phyloP scores from a whole-genome alignment of 2,797 vertebrate genomes.

The Microchirus variegatus region DNA sequence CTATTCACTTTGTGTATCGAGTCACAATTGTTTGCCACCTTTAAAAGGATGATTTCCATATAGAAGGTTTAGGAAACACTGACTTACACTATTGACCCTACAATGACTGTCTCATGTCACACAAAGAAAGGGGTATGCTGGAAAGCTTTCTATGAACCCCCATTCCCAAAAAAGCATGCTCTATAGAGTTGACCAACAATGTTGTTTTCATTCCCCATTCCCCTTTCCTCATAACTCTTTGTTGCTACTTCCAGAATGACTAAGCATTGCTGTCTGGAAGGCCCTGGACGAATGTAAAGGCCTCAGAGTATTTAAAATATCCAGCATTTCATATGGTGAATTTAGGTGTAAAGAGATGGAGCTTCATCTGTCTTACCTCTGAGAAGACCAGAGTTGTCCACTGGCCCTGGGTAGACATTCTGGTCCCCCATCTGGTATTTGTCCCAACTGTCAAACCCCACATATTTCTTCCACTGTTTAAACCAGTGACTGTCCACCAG shows the following conservation, averaged over 20 bases:
- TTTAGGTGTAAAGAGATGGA: not conserved
- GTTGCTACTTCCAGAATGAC: slow-evolving; percentile 60
- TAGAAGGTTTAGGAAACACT: too few species aligned
- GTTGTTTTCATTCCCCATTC: slow-evolving; percentile 48
- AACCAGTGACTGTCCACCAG: slow-evolving; percentile 99
- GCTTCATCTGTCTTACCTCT: slow-evolving; percentile 82
- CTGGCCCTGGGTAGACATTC: slow-evolving; percentile 96
- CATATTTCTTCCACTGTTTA: slow-evolving; percentile 99
- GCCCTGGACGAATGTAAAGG: not conserved
- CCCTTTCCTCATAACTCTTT: slow-evolving; percentile 43
- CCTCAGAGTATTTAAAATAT: not conserved
- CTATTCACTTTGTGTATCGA: too few species aligned
- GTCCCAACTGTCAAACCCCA: slow-evolving; percentile 99
- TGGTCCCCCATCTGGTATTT: slow-evolving; percentile 99
- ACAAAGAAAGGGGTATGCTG: slow-evolving; percentile 47
- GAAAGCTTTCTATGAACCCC: slow-evolving; percentile 60
- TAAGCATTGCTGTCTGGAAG: not conserved
- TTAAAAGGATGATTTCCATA: too few species aligned
- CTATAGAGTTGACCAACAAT: slow-evolving; percentile 37
- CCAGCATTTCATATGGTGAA: not conserved
- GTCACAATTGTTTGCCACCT: too few species aligned
- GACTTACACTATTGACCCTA: slow-evolving; percentile 4
- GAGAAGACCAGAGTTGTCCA: slow-evolving; percentile 97
- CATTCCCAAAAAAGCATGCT: slow-evolving; percentile 8
- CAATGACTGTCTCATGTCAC: slow-evolving; percentile 25